Base-by-base conservation (phyloP, 2,113 vertebrate genomes). In the Callithrix jacchus region DNA sequence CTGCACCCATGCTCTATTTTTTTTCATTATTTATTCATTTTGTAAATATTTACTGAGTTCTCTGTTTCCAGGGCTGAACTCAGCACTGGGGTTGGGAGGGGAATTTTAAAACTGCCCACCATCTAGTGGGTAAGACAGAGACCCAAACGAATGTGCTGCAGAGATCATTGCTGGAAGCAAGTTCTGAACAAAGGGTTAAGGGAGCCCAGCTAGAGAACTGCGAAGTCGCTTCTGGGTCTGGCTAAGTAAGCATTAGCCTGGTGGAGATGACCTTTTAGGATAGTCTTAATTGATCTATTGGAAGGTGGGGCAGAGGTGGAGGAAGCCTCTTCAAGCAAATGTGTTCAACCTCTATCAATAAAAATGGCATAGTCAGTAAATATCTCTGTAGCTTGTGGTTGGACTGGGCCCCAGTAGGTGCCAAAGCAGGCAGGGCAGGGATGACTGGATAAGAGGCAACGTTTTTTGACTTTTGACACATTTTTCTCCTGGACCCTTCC, bases 1-100 rank as follows among this genome's bases (percentile, higher is more conserved):
- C 23, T 91, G 32, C 13, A 68, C 10, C 14, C n/a, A 68, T 27
- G 45, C 64, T 49, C 37, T 45, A 25, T 45, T 42, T 73, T 45
- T n/a, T 54, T 30, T 54, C 68, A 61, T 42, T 88, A 52, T 80
- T 79, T 74, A 35, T 66, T 96, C 45, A 54, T 13, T 82, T 89
- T 83, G 81, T 52, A 93, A 89, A 64, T 40, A 90, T 81, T 87
- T 68, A 89, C 54, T n/a, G 37, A 83, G 68, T 76, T n/a, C 89
- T 47, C 30, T 71, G 73, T 88, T 81, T 93, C 58, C 81, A 77
- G 73, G 52, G 82, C 13, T 88, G 86, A 88, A 27, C 21, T 42
- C 49, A 47, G 42, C 37, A 12, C 45, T 73, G 64, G 42, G 47
- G 13, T 64, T 61, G 21, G 49, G 37, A 61, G 23, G 86, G 64